Percentiles rank a stretch among this genome's conserved stretches.
These are phyloP conservation scores for Tipula confusa DNA, from an alignment of 2,888 invertebrate genomes.

Conservation along the genomic window DNA sequence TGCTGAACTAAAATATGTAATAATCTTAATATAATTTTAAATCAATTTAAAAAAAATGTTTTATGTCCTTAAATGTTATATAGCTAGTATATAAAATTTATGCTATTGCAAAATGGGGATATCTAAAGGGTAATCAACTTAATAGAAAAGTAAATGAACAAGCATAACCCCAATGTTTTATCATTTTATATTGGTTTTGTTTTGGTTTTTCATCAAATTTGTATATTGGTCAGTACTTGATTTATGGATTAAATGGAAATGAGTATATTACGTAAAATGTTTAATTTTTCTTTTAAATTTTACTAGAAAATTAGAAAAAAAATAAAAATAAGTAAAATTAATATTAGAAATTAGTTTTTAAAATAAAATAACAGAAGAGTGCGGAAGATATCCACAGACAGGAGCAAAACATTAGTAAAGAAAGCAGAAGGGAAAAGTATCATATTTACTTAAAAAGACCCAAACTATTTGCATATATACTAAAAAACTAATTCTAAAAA, in stretches of 20 bases:
- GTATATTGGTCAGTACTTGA: background rate
- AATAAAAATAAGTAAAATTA: too few relatives aligned
- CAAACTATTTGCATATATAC: too few relatives aligned
- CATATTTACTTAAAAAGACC: too few relatives aligned
- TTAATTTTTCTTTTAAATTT: too few relatives aligned
- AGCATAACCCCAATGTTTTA: background rate
- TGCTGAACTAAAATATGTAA: background rate
- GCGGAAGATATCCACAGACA: too few relatives aligned
- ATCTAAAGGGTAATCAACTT: background rate
- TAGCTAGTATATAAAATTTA: background rate
- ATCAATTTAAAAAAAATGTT: background rate
- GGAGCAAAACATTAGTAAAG: too few relatives aligned
- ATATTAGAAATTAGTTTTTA: too few relatives aligned
- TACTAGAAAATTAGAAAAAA: too few relatives aligned
- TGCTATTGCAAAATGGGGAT: background rate
- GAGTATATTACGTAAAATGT: too few relatives aligned
- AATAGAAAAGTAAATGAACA: background rate
- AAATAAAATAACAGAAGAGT: too few relatives aligned
- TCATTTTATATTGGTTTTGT: background rate
- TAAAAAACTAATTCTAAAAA: too few relatives aligned
- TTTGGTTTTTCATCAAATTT: background rate
- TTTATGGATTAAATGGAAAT: background rate
- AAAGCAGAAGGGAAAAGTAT: too few relatives aligned
- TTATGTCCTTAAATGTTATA: background rate
- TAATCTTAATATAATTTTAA: background rate